Conservation (phyloP, 2,888 invertebrate genomes). For the Ypsolopha scabrella region DNA sequence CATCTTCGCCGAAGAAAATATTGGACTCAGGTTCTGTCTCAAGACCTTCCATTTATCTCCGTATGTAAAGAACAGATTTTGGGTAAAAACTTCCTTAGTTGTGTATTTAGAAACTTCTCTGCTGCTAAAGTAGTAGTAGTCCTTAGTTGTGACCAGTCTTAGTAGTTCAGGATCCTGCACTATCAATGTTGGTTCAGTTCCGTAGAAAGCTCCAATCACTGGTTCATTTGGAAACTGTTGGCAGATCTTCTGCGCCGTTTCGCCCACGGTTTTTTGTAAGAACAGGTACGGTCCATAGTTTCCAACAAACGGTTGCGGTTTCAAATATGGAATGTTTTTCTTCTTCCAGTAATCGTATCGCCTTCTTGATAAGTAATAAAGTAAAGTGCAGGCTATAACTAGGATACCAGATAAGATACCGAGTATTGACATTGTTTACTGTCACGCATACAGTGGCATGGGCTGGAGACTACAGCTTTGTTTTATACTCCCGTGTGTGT, state of each 20-base stretch:
- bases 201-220: conserved; percentile 9
- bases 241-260: conserved; percentile 6
- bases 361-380: not conserved
- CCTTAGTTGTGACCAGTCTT: conserved; percentile 21
- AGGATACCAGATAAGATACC: not conserved
- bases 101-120: conserved; percentile 17
- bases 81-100: conserved; percentile 15
- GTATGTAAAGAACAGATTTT: conserved; percentile 20
- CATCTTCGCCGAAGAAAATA: conserved; percentile 22
- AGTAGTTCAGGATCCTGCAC: conserved; percentile 20
- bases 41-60: conserved; percentile 22
- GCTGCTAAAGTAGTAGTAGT: conserved; percentile 22
- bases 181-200: conserved; percentile 12
- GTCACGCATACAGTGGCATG: no score
- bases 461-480: no score
- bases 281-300: conserved; percentile 1
- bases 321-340: not conserved
- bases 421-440: not conserved
- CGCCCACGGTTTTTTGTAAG: not conserved
- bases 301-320: not conserved
- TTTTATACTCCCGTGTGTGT: no score
- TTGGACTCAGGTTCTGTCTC: conserved; percentile 21
- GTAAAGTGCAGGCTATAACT: not conserved
- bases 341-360: conserved; percentile 1
- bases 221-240: conserved; percentile 7